Conservation (phyloP, 2,113 vertebrate species). For the Acanthochromis polyacanthus region DNA sequence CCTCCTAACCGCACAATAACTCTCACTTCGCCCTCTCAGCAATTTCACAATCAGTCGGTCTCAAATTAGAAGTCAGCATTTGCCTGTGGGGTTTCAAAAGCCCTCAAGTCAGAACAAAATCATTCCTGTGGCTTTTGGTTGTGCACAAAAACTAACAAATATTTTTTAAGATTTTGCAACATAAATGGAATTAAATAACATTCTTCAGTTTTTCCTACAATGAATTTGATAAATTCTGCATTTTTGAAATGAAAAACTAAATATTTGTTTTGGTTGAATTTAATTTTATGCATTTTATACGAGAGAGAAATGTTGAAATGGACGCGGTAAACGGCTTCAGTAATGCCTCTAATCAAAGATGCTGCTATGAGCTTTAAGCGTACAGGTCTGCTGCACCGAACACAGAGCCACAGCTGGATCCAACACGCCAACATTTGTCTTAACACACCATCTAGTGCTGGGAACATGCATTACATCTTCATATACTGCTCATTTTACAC, state of each 20-base stretch:
- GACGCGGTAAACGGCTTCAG: background rate
- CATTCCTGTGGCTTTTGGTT: background rate
- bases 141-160: background rate
- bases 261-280: background rate
- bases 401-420: background rate
- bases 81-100: background rate
- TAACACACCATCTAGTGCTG: conserved; percentile 71
- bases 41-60: conserved; percentile 43
- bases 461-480: conserved; percentile 34
- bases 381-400: background rate
- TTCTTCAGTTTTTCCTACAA: background rate
- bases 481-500: too few species aligned
- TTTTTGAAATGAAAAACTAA: background rate
- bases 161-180: background rate
- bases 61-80: conserved; percentile 34
- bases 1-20: conserved; percentile 30
- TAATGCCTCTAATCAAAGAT: background rate
- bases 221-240: background rate
- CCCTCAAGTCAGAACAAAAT: background rate
- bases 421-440: conserved; percentile 26
- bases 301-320: background rate
- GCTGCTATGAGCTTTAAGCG: background rate
- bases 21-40: conserved; percentile 22
- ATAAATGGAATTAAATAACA: background rate
- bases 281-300: background rate